Evolutionary conservation across 1,140 invertebrate species (phyloP), one percentile per base, ranked within the genome.

Genomic region (Drosophila arawakana): DNA sequence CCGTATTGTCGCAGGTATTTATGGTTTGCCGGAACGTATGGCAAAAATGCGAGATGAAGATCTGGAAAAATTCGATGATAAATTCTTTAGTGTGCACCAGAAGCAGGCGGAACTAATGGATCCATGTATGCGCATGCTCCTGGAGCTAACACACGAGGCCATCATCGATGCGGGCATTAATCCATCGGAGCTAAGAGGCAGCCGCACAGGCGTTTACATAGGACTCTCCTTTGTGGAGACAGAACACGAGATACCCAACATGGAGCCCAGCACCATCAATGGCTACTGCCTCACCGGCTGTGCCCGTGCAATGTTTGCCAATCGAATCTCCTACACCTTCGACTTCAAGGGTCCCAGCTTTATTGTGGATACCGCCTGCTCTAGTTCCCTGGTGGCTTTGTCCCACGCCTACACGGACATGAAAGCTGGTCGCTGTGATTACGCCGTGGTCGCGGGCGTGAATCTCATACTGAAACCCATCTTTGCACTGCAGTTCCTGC

Each of bases 31-130:
- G 7, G 93, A 94, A 54, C 94, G 98, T 69, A 96, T 95, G 86
- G 98, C 98, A 55, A 98, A 98, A 93, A 86, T 99, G 6, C 98
- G 98, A 92, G 96, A 98, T 78, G 98, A 98, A 91, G 96, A 98
- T 81, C 83, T 99, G 39, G 93, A 94, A 37, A 95, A 96, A 78
- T 99, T 99, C 88, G 98, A 99, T 92, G 96, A 97, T 0, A 95
- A 95, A 30, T 98, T 98, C 92, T 99, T 99, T 93, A 97, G 97
- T 44, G 97, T 99, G 7, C 97, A 98, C 92, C 95, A 96, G 1
- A 98, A 98, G 93, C 97, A 99, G 92, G 98, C 98, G 0, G 94
- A 98, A 80, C 94, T 95, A 5, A 99, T 99, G 98, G 98, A 99
- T 92, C 98, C 98, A 11, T 98, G 99, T 92, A 93, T 99, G 62